Evolutionary conservation across 2,113 vertebrate species (phyloP).

Genomic region (Gymnogyps californianus): DNA sequence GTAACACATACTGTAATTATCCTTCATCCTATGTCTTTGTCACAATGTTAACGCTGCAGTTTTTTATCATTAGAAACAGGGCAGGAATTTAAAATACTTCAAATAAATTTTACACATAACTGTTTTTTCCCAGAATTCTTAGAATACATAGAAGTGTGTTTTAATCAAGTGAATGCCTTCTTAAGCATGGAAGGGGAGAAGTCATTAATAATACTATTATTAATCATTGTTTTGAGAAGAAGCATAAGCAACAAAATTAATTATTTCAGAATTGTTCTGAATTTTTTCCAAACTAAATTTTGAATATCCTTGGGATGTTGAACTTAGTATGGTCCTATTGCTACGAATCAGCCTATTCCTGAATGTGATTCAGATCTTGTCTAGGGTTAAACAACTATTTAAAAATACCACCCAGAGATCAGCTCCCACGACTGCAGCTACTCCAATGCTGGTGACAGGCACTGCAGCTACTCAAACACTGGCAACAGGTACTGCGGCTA

Average conservation of each 20-base stretch:
- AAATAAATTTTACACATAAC: slow-evolving; percentile 23
- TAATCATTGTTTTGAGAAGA: neutral
- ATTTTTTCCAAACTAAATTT: slow-evolving; percentile 4
- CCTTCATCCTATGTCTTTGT: slow-evolving; percentile 56
- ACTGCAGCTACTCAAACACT: too few species aligned
- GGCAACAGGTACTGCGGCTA: too few species aligned
- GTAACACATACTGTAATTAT: slow-evolving; percentile 69
- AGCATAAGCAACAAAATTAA: neutral
- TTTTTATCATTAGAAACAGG: slow-evolving; percentile 55
- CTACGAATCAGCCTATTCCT: too few species aligned
- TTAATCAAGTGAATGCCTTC: neutral
- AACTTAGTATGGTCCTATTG: too few species aligned
- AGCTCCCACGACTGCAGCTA: too few species aligned
- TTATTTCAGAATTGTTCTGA: neutral
- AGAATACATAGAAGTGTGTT: neutral
- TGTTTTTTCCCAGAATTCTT: neutral
- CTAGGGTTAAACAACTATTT: too few species aligned
- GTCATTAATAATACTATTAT: neutral
- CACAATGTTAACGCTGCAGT: slow-evolving; percentile 8
- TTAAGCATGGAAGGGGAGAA: neutral
- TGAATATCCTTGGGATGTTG: neutral
- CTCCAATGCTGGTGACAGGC: too few species aligned
- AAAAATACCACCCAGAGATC: too few species aligned
- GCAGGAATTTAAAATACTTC: slow-evolving; percentile 50
- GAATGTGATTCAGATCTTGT: too few species aligned